Conservation (phyloP, 2,797 vertebrate species). For the Intellagama lesueurii region DNA sequence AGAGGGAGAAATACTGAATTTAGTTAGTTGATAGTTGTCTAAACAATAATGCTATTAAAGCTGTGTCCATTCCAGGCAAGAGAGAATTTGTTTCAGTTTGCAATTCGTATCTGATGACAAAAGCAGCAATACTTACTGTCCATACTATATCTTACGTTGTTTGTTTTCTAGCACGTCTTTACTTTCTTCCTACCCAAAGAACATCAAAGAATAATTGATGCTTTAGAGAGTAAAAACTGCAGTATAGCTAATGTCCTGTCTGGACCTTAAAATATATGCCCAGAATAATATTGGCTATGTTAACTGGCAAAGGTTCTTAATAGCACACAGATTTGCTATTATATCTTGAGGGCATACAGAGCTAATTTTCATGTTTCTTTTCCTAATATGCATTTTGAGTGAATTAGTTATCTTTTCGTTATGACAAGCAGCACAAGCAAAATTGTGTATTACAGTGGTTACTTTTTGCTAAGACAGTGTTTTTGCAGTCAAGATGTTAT, state of each 20-base stretch:
- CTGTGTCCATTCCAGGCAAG: conserved; percentile 29
- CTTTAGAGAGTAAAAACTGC: neutral
- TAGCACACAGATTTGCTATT: neutral
- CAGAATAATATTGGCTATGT: neutral
- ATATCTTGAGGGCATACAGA: fast-evolving
- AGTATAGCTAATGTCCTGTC: neutral
- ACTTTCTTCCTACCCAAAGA: neutral
- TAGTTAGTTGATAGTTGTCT: neutral
- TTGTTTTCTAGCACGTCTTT: conserved; percentile 1
- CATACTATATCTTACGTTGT: neutral
- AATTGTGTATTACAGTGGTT: neutral
- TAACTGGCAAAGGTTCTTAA: neutral
- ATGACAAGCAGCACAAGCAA: neutral
- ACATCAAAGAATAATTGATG: neutral
- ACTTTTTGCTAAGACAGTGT: conserved; percentile 1
- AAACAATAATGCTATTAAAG: conserved; percentile 24
- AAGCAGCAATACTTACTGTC: conserved; percentile 24
- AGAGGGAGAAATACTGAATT: conserved; percentile 8
- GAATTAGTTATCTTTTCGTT: neutral
- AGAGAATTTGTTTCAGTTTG: conserved; percentile 40
- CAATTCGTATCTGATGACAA: conserved; percentile 22
- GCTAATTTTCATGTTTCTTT: conserved; percentile 4
- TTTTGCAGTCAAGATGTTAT: conserved; percentile 23
- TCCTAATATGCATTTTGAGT: conserved; percentile 28
- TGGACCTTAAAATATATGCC: neutral